Evolutionary conservation across 2,113 vertebrate genomes (phyloP), one percentile per base, ranked within the genome.

Genomic region (Bettongia penicillata): DNA sequence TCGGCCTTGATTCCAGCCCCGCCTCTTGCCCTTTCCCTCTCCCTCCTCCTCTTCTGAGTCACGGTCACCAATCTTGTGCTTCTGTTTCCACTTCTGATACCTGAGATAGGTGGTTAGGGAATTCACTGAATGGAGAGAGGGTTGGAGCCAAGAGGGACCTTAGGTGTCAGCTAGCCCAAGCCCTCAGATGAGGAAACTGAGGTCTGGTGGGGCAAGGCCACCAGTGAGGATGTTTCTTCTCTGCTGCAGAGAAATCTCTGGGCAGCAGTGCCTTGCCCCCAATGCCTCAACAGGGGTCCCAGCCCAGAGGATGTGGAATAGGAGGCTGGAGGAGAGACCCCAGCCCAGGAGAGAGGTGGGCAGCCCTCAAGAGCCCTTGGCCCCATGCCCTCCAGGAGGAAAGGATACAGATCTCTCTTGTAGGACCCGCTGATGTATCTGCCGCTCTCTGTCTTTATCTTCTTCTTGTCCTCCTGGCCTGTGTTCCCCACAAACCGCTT

Each of bases 61-160:
- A 6, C 96, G 98, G 23, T 99, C 99, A 0, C 99, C 99, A 0
- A 99, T 98, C 95, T 98, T 99, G 98, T 99, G 99, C 90, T 99
- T 99, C 97, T 99, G 99, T 98, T 99, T 99, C 99, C 99, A 99
- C 92, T 99, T 99, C 92, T 99, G 99, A 3, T 99, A 99, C 97
- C 99, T 99, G 98, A 92, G 25, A 11, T 0, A 0, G 55, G 0
- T 0, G 0, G 97, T 99, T 98, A 99, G 99, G 98, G 98, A 96
- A 90, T 8, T 6, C 5, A 48, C 3, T 0, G 0, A 0, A 12
- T 0, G 37, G 12, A 37, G 3, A 31, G 25, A 12, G 57, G 10
- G 0, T 11, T 61, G 28, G 28, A 31, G 57, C 28, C 1, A 12
- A 1, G 47, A 77, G 3, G 26, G 9, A 19, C 51, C 0, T 0